Evolutionary conservation across 2,888 invertebrate species (phyloP), one percentile per base, ranked within the genome.

Genomic region (Diarsia dahlii): DNA sequence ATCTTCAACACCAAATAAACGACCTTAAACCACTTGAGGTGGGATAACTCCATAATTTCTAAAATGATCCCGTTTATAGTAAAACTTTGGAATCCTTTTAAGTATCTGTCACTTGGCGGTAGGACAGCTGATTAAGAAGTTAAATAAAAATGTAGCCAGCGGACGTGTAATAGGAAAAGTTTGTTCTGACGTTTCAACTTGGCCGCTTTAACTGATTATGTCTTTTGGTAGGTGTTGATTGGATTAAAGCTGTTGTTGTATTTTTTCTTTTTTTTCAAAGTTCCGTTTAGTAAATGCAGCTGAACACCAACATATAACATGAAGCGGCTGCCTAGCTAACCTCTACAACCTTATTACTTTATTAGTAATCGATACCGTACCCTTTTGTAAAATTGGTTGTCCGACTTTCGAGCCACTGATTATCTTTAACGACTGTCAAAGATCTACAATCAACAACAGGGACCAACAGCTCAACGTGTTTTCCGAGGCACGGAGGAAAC

Each of bases 121-220:
- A 87, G 79, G 90, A 90, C 89, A 89, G 90, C 74, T 90, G 92
- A 92, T 93, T 92, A 92, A 87, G 87, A 90, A 91, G 89, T 88
- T 91, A 89, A 91, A 92, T 91, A 92, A 93, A 92, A 92, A 90
- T 86, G 87, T 87, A 75, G 68, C 81, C 82, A 81, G 74, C 86
- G 77, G 87, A 88, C 90, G 81, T 81, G 79, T 93, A 93, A 93
- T 92, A 91, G 86, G 92, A 91, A 93, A 93, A 93, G 88, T 93
- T 84, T 87, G 65, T 48, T 46, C 10, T 72, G 70, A 84, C 80
- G 15, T 78, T 80, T 82, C 23, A 81, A 85, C 77, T 84, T 85
- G 70, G 77, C 76, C 77, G 70, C 48, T 79, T 84, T 66, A 79
- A 75, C 71, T 82, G 70, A 81, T 85, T 58, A 68, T 81, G 76